Base-by-base conservation (phyloP, 2,797 vertebrate species). In the Typhlichthys eigenmanni region DNA sequence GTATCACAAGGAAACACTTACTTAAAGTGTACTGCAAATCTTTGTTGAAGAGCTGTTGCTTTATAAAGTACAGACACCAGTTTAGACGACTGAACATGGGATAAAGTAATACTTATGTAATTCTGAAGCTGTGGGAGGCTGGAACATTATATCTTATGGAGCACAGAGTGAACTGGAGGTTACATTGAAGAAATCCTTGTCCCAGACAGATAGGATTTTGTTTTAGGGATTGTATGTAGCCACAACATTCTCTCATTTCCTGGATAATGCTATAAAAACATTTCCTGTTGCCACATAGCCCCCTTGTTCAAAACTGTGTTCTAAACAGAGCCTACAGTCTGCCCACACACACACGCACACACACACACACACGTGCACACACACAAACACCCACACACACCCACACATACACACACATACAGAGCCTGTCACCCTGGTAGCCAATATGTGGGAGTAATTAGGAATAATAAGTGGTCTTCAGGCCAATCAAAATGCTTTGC, bases 401-500 rank as follows among this genome's bases (percentile, higher is more conserved):
- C n/a, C 66, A 62, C 24, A 13, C 57, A 59, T 17, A 47, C 64
- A 48, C 17, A 14, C 17, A 60, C 43, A 54, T 24, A 54, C 38
- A 34, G 4, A 45, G 17, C 19, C 14, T 5, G 16, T 29, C 58
- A 55, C 46, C 13, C 50, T 68, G 71, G 52, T 64, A 58, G 72
- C 65, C 63, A 75, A 61, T 74, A 67, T 66, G 53, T 60, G 57
- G 60, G 69, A 58, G 72, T 65, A 75, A 72, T 84, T 75, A 64
- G 48, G 46, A 58, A 45, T 79, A 76, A 77, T 71, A 57, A 82
- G 50, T 4, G 3, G 47, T 55, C 49, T 68, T 71, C 16, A n/a
- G 57, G 60, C 10, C 16, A 71, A 66, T 77, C 5, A 1, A 76
- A 71, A 70, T 56, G 55, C 54, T 55, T 60, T 7, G 1, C 32